Percentiles rank a stretch among this genome's conserved stretches.
phyloP scores from a whole-genome alignment of 2,797 vertebrate species.

The Brachyalestes nurse region DNA sequence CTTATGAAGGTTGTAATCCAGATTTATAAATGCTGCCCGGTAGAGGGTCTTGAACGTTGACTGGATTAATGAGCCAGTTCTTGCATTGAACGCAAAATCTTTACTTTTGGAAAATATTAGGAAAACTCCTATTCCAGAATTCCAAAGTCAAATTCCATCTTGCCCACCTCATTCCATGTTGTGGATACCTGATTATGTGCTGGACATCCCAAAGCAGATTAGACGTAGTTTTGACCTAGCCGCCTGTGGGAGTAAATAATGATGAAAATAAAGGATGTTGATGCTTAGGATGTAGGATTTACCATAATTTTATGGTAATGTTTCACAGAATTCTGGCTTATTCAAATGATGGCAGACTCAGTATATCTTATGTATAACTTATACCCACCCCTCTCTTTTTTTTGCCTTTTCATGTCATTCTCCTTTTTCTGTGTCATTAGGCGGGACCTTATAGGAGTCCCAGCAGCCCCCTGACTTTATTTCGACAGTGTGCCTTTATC shows the following conservation, averaged over 20 bases:
- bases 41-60: too few relatives aligned
- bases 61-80: too few relatives aligned
- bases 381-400: conserved; percentile 19
- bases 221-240: background rate
- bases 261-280: background rate
- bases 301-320: conserved; percentile 22
- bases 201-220: background rate
- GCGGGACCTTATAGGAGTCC: conserved; percentile 12
- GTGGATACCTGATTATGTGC: too few relatives aligned
- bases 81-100: too few relatives aligned
- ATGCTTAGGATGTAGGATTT: background rate
- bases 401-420: conserved; percentile 45
- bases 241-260: background rate
- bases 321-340: conserved; percentile 50
- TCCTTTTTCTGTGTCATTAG: conserved; percentile 19
- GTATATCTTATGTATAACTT: conserved; percentile 58
- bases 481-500: conserved; percentile 25
- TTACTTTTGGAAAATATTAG: too few relatives aligned
- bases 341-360: conserved; percentile 60
- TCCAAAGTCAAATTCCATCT: too few relatives aligned
- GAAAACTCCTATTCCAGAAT: too few relatives aligned
- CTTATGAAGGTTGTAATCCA: too few relatives aligned
- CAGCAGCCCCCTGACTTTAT: conserved; percentile 18
- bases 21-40: too few relatives aligned
- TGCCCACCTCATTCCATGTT: too few relatives aligned